Base-by-base conservation (phyloP, 2,888 invertebrate species). In the Axea sp. region DNA sequence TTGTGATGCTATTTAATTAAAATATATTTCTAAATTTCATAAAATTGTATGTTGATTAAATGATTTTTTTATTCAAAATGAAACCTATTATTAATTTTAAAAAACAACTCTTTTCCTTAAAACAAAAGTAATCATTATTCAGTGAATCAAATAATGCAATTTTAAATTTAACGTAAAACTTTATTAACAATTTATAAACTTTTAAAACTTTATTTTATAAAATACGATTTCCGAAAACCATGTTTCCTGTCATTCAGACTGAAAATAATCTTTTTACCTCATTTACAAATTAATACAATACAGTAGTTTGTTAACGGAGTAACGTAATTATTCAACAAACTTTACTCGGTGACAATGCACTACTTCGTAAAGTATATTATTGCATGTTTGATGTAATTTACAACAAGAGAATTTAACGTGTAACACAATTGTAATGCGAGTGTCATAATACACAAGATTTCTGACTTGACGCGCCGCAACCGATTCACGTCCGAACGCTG, bases 401-500 rank as follows among this genome's bases (percentile, higher is more conserved):
- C 24, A 51, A 35, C 33, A 35, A 7, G 67, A 49, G 49, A 68
- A 68, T 57, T 68, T 51, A 57, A 68, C 49, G 31, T 59, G 41
- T 68, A 68, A 60, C 45, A 41, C 59, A 71, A 62, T 62, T 55
- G 62, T 55, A 62, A 57, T 51, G 33, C 43, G 49, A 64, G 43
- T 55, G 64, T 72, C 72, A 51, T 65, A 72, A 59, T 43, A 31
- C 39, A 65, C 57, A 57, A 33, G 72, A 72, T 72, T 65, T 72
- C 72, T 65, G 72, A 72, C 51, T 72, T 59, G 51, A 72, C 41
- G 64, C 64, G 30, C 37, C 64, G 9, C 71, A 64, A 59, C 57
- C 45, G 72, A 72, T 72, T 72, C 64, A 64, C 59, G 72, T 64
- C 64, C 72, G 51, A 72, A 72, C 64, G 43, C 59, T 43, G 72